Evolutionary conservation across 2,797 vertebrate genomes (phyloP), one percentile per base, ranked within the genome.

Genomic region (Hephaestus fuliginosus): DNA sequence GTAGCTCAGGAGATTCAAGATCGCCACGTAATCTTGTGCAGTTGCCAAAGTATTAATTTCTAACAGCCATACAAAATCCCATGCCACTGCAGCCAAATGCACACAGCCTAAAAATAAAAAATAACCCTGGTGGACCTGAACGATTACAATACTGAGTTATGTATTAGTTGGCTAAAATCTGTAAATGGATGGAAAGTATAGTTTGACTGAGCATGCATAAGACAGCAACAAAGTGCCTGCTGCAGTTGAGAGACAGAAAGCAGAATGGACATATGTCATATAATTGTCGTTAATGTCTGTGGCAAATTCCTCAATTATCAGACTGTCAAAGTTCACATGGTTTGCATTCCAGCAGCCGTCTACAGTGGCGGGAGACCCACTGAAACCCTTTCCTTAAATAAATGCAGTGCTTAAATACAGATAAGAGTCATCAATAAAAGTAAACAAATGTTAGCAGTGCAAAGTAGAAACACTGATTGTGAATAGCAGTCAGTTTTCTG

Each of bases 1-100:
- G 84, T 81, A 76, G 82, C 80, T 86, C 81, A 39, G 70, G 83
- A 92, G 83, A 90, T 86, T 88, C 86, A 86, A 92, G 89, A 89
- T 86, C 82, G 80, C 49, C 30, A 44, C 55, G 70, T 88, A 89
- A 92, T 92, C 76, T 89, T 88, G 74, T 82, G 61, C 69, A 53
- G 60, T 75, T 76, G 83, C 87, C 83, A 91, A 92, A 85, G 84
- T 90, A 91, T 93, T 91, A 64, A 85, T 90, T 87, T 91, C 58
- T 81, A 70, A 81, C 80, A 58, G 86, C 46, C 61, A 70, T 36
- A 70, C 30, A 86, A 87, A 92, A 87, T 80, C 86, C 76, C 41
- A 78, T 76, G n/a, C 62, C 41, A 30, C 67, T 71, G 39, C 62
- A 28, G 80, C 57, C 82, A 83, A 91, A 88, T 74, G 68, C 68